Percentiles rank a stretch among this genome's conserved stretches.
phyloP scores from a whole-genome alignment of 2,113 vertebrate species.

The Chamaea fasciata region DNA sequence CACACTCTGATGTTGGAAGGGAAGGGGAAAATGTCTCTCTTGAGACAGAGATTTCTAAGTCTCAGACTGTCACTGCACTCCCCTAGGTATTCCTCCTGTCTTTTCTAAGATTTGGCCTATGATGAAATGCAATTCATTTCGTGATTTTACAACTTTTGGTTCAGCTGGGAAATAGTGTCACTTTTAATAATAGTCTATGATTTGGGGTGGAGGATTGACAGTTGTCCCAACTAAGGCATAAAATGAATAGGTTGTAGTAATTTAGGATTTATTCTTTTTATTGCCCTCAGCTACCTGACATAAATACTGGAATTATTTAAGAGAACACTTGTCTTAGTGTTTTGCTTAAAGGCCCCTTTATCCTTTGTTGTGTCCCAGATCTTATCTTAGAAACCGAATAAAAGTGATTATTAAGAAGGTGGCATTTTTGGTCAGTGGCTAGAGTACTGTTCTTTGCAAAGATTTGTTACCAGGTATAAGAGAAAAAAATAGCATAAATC shows the following conservation, averaged over 20 bases:
- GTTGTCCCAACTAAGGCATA: background rate
- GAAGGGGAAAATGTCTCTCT: background rate
- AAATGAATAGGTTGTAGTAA: background rate
- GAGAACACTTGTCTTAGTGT: background rate
- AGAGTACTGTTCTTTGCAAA: background rate
- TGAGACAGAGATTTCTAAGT: background rate
- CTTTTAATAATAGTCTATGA: background rate
- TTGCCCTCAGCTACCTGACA: background rate
- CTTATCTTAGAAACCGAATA: background rate
- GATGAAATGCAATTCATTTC: background rate
- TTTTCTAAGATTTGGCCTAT: background rate
- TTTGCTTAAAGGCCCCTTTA: background rate
- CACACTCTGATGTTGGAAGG: fast-evolving
- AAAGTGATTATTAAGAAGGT: background rate
- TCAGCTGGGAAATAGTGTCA: background rate
- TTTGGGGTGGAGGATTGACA: background rate
- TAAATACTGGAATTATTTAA: background rate
- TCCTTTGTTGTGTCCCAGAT: background rate
- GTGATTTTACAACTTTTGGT: background rate
- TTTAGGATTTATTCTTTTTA: background rate
- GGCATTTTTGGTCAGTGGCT: background rate
- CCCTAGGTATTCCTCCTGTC: background rate
- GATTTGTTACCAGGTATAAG: background rate
- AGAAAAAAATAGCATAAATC: background rate
- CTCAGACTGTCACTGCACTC: background rate